Base-by-base conservation (phyloP, 2,797 vertebrate genomes). In the Parauchenoglanis ngamensis region DNA sequence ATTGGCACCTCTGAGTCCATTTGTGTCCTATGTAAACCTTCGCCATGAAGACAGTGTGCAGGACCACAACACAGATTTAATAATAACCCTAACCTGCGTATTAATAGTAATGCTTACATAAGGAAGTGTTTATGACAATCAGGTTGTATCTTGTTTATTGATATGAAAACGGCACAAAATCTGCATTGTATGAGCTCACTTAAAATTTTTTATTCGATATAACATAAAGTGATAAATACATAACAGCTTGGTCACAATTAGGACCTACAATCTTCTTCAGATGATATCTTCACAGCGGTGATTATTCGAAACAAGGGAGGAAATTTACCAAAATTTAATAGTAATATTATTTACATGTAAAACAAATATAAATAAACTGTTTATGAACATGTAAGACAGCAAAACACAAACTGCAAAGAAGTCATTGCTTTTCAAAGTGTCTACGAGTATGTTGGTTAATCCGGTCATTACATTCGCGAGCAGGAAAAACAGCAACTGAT, bases 381-480 rank as follows among this genome's bases (percentile, higher is more conserved):
- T 99, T 0, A 89, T 83, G 88, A 99, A 96, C 97, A 99, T 99
- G 92, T 99, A 98, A 1, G 91, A 65, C 68, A 96, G 86, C 57
- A 99, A 92, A 86, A 97, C 86, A 90, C 91, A 93, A 8, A 99
- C 93, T 0, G 96, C 94, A 90, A 95, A 92, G 0, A 85, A 90
- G 84, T 91, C 85, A 88, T 90, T 92, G 89, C 96, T 95, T 85
- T 93, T 94, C n/a, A 99, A 90, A 0, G 98, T 99, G 90, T 99
- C 95, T 56, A 98, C 80, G 0, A 93, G 61, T 15, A 96, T 90
- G 90, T 99, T 99, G 89, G 96, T 96, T 67, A 96, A 61, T 83
- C 98, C 98, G 0, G 98, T 99, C 93, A 96, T 94, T 72, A 98
- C 2, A 84, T 99, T 99, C 3, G 97, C 97, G 0, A 98, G 91